Evolutionary conservation across 2,888 invertebrate species (phyloP).

Genomic region (Acrobasis suavella): DNA sequence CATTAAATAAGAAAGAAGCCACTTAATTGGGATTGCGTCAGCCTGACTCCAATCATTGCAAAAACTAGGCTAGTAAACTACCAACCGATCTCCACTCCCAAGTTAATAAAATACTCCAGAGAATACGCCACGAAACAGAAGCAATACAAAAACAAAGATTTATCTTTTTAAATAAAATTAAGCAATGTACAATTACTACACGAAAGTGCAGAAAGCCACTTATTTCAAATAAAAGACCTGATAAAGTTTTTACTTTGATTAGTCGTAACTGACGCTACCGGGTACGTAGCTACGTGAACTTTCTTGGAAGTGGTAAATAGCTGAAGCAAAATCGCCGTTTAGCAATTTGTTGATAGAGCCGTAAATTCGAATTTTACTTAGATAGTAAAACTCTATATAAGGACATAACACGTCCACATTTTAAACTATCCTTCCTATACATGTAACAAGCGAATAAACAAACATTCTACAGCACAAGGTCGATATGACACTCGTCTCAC

Average conservation of each 20-base stretch:
- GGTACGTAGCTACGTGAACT: no score
- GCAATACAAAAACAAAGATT: neutral
- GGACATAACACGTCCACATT: neutral
- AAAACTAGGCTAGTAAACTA: constrained; percentile 2
- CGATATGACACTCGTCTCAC: constrained; percentile 43
- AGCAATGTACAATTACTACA: neutral
- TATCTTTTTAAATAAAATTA: neutral
- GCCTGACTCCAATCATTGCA: neutral
- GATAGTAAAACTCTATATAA: neutral
- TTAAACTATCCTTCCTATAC: constrained; percentile 29
- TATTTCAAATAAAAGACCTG: no score
- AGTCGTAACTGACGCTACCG: no score
- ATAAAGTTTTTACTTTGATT: no score
- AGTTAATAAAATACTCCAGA: neutral
- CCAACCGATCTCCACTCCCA: neutral
- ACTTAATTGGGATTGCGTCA: neutral
- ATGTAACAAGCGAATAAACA: constrained; percentile 32
- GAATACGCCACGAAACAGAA: neutral
- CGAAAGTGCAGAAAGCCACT: no score
- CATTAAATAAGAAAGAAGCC: neutral
- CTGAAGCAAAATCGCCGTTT: no score
- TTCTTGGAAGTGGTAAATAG: no score
- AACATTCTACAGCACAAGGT: constrained; percentile 50
- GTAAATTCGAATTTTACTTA: no score
- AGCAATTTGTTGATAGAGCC: no score